A percentile compares a stretch with the other conserved stretches of the same genome.
Conservation (phyloP, 2,797 vertebrate genomes). For the Tokudaia tokunoshimensis region DNA sequence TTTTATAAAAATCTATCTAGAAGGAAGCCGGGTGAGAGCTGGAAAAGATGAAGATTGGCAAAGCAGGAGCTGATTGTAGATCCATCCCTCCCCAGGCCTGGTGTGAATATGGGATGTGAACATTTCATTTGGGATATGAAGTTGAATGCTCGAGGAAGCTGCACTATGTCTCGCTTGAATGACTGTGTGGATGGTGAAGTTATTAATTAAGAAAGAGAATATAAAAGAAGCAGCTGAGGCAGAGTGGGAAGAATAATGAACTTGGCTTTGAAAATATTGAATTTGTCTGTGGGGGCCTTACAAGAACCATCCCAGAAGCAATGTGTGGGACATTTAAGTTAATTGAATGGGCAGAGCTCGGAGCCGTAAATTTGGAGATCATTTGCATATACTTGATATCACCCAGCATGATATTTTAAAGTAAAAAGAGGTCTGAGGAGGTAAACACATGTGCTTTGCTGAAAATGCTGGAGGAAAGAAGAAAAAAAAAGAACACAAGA, state of each 20-base stretch:
- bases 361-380: conserved; percentile 24
- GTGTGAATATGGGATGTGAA: background rate
- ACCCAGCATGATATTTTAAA: conserved; percentile 12
- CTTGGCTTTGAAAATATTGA: conserved; percentile 54
- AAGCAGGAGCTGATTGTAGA: background rate
- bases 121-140: background rate
- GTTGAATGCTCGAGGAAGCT: conserved; percentile 22
- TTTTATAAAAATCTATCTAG: background rate
- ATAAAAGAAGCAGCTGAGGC: conserved; percentile 42
- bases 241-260: conserved; percentile 57
- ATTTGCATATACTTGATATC: conserved; percentile 56
- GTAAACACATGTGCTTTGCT: background rate
- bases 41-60: background rate
- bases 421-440: conserved; percentile 14
- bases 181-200: background rate
- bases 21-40: background rate
- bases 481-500: background rate
- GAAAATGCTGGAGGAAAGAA: background rate
- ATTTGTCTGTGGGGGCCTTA: background rate
- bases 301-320: conserved; percentile 37
- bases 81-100: background rate
- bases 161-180: conserved; percentile 42
- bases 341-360: conserved; percentile 65
- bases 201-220: conserved; percentile 75
- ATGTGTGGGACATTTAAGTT: conserved; percentile 42